Base-by-base conservation (phyloP, 2,113 vertebrate genomes). In the Toxotes jaculatrix region DNA sequence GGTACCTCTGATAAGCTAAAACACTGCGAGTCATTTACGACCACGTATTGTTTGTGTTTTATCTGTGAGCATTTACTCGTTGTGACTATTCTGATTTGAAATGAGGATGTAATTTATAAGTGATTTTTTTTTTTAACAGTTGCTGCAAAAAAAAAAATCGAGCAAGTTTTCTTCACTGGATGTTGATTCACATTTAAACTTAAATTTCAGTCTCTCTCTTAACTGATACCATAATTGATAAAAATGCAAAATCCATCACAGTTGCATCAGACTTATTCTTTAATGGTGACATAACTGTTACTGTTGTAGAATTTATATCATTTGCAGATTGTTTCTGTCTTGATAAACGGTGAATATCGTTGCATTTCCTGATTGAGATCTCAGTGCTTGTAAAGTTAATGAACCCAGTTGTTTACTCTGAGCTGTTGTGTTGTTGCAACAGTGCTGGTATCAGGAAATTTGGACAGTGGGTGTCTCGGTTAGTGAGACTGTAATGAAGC, bases 231-330 rank as follows among this genome's bases (percentile, higher is more conserved):
- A 55, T 16, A 11, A 55, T 34, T 23, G 4, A 12, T 5, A 42
- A 42, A 62, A 36, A 53, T 43, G 38, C 57, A 59, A 31, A 27
- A 13, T 3, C 43, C 23, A 6, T 64, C 38, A 49, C n/a, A 16
- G 14, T 77, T 70, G 72, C 31, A 56, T 79, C 14, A 49, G 23
- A 9, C 2, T 2, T 47, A 7, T 51, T 55, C 27, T 71, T 62
- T 40, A 23, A 49, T 31, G 7, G 5, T 74, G 12, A 38, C 1
- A 13, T 8, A 27, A 65, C 74, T 69, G 53, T 70, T 71, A 84
- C 14, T 45, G 19, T 16, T 43, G 2, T 5, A 21, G 7, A 32
- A 51, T 74, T 5, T 27, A 38, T 47, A 27, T 21, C 4, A 7
- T 42, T 49, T 57, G 0, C 49, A 10, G 2, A 47, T 0, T 0